A percentile compares a stretch with the other conserved stretches of the same genome.
These are phyloP conservation scores for Melitaea athalia DNA, from an alignment of 2,888 invertebrate genomes.

Conservation along the genomic window DNA sequence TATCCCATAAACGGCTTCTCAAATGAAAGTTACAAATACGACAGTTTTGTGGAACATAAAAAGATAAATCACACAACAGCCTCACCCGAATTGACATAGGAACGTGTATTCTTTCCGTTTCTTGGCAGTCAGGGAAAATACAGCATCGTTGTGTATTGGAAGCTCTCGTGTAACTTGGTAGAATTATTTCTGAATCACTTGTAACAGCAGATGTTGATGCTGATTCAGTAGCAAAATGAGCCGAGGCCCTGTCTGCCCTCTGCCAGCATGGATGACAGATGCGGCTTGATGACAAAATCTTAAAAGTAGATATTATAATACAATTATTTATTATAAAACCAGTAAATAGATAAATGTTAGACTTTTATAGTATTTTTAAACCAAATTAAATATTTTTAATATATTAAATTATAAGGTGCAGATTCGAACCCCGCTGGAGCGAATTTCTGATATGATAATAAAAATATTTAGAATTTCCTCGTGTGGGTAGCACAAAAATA, in stretches of 20 bases:
- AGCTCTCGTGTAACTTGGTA: conserved; percentile 1
- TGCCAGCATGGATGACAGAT: conserved; percentile 5
- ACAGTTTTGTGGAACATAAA: background rate
- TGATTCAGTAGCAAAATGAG: background rate
- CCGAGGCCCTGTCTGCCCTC: background rate
- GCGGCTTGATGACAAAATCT: background rate
- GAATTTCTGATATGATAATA: too few species aligned
- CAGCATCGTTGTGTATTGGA: conserved; percentile 4
- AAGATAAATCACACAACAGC: background rate
- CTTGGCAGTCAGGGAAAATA: background rate
- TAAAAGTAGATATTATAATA: too few species aligned
- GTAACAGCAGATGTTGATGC: background rate
- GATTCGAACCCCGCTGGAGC: too few species aligned
- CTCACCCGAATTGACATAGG: background rate
- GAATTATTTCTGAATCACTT: conserved; percentile 1
- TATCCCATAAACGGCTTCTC: background rate
- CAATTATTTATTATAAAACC: too few species aligned
- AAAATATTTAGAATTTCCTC: too few species aligned
- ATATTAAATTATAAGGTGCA: too few species aligned
- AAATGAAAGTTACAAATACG: background rate
- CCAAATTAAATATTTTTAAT: too few species aligned
- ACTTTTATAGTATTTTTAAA: too few species aligned
- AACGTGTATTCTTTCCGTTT: background rate
- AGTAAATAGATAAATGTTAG: too few species aligned
- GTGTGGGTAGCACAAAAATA: too few species aligned